Evolutionary conservation across 2,888 invertebrate genomes (phyloP), one percentile per base, ranked within the genome.

Genomic region (Eilema caniola): DNA sequence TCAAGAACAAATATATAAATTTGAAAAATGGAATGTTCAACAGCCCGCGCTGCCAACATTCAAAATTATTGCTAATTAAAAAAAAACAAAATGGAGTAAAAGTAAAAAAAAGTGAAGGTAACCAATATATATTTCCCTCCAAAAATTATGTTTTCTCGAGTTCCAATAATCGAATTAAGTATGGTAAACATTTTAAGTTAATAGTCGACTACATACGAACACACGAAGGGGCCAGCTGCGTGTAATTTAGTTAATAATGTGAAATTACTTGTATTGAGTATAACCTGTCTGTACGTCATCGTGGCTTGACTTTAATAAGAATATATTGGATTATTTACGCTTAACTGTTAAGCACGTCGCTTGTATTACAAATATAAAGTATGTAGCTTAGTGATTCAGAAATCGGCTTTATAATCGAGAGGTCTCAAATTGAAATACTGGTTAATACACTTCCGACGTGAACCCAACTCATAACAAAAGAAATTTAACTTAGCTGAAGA

Each of bases 171-270:
- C 92, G 85, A 93, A 93, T 93, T 93, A 93, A 82, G 87, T 88
- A 92, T 88, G 82, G 92, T 87, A 93, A 93, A 93, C 92, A 93
- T 92, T 89, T 88, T 88, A 90, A 88, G 87, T 89, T 92, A 92
- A 91, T 89, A 83, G 84, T 81, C 81, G 77, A 81, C 83, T 86
- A 82, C 86, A 86, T 88, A 80, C 80, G 85, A 83, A 84, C 84
- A 73, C 79, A 83, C 79, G 79, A 77, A 80, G 78, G 76, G 73
- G 76, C 78, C 91, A 89, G 90, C 88, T 91, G 92, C 87, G 73
- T 83, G 87, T 89, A 91, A 93, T 93, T 93, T 92, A 88, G 85
- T 91, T 92, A 93, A 93, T 93, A 88, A 91, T 89, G 89, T 90
- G 87, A 92, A 92, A 93, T 93, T 92, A 90, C 88, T 83, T 74